Evolutionary conservation across 2,888 invertebrate species (phyloP).

Genomic region (Eretmocerus hayati): DNA sequence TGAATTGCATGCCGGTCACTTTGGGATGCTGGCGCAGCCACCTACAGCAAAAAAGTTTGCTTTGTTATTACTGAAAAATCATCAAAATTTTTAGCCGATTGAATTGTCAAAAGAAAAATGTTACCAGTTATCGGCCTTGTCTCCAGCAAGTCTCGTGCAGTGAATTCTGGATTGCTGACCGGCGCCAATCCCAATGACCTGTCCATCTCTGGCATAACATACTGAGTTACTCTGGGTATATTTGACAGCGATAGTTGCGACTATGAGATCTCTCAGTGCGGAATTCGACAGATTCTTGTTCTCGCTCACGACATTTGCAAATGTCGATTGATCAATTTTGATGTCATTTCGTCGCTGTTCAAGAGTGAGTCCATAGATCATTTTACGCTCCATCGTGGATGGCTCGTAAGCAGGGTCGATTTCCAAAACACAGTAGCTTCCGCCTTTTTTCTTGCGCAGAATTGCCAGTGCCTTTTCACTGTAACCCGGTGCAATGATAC

Average conservation of each 20-base stretch:
- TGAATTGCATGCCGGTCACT: constrained; percentile 77
- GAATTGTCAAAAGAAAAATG: too few relatives aligned
- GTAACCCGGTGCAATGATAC: constrained; percentile 95
- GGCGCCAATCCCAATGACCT: constrained; percentile 95
- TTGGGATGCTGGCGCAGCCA: constrained; percentile 92
- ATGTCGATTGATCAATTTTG: constrained; percentile 67
- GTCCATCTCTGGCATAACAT: constrained; percentile 89
- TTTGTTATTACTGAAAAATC: not conserved
- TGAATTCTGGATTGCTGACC: constrained; percentile 98
- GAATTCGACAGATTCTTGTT: constrained; percentile 60
- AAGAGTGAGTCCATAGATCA: constrained; percentile 75
- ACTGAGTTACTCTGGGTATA: constrained; percentile 99
- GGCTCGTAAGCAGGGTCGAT: constrained; percentile 86
- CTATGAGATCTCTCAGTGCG: constrained; percentile 83
- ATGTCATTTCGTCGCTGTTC: constrained; percentile 89
- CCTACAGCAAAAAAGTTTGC: constrained; percentile 43
- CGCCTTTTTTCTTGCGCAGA: constrained; percentile 90
- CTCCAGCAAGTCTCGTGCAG: constrained; percentile 93
- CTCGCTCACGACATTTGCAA: constrained; percentile 71
- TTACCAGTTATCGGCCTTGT: constrained; percentile 93
- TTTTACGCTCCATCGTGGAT: constrained; percentile 69
- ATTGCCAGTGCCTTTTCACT: constrained; percentile 74
- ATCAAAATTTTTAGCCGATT: not conserved
- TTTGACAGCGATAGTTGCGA: constrained; percentile 93
- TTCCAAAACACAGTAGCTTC: constrained; percentile 84